Evolutionary conservation across 1,140 invertebrate genomes (phyloP).

Genomic region (Drosophila busckii): DNA sequence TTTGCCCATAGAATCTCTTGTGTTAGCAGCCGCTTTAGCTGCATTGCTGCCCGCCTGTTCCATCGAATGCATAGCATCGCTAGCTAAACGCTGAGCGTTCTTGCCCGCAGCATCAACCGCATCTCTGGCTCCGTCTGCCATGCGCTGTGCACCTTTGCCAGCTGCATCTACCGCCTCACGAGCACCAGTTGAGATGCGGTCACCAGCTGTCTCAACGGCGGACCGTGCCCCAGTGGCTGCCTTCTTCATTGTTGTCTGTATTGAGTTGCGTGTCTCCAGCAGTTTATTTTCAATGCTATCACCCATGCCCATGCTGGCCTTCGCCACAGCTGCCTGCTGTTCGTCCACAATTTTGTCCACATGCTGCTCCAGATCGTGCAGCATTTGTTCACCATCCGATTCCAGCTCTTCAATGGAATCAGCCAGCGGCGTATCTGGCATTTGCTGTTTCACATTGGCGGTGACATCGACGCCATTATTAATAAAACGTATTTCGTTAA

Average conservation of each 20-base stretch:
- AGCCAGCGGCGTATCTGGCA: conserved; percentile 44
- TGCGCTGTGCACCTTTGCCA: conserved; percentile 30
- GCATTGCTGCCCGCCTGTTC: conserved; percentile 51
- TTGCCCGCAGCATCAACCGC: conserved; percentile 48
- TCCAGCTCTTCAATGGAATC: conserved; percentile 53
- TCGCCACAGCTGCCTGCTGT: conserved; percentile 15
- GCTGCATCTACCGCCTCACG: conserved; percentile 52
- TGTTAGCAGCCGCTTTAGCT: conserved; percentile 46
- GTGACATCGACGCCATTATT: conserved; percentile 78
- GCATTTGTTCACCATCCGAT: conserved; percentile 50
- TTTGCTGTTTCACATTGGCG: conserved; percentile 60
- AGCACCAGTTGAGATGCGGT: conserved; percentile 58
- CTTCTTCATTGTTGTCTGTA: conserved; percentile 45
- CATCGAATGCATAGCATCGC: conserved; percentile 45
- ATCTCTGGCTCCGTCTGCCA: conserved; percentile 27
- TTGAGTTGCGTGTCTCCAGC: conserved; percentile 24
- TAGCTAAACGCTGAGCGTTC: conserved; percentile 39
- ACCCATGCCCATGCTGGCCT: conserved; percentile 11
- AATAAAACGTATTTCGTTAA: conserved; percentile 76
- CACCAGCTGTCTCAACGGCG: conserved; percentile 56
- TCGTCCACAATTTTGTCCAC: conserved; percentile 37
- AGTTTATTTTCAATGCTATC: conserved; percentile 37
- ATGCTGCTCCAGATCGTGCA: conserved; percentile 42
- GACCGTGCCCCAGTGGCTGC: conserved; percentile 55
- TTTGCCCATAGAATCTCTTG: conserved; percentile 59